Percentiles rank a stretch among this genome's conserved stretches.
Evolutionary conservation across 2,113 vertebrate species (phyloP).

Genomic region (Oreochromis spilurus): DNA sequence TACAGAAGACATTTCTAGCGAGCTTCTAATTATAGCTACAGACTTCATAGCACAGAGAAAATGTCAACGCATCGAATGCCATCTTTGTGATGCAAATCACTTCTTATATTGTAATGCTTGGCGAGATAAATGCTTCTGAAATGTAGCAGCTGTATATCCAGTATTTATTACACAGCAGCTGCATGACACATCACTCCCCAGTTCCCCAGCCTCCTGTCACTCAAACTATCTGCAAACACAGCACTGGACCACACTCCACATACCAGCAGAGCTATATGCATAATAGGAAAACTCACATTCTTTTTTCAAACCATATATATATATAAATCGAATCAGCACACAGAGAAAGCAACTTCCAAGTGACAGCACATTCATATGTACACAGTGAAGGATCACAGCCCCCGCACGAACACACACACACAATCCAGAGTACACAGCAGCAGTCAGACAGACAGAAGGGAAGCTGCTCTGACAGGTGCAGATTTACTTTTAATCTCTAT

Average conservation of each 20-base stretch:
- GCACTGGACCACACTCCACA: neutral
- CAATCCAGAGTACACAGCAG: neutral
- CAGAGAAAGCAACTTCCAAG: neutral
- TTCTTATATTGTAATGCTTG: neutral
- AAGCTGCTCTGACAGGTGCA: slow-evolving; percentile 45
- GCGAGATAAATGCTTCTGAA: neutral
- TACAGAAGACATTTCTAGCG: neutral
- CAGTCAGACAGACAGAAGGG: neutral
- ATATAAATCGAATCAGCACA: slow-evolving; percentile 13
- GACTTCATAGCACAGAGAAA: neutral
- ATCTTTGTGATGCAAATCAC: neutral
- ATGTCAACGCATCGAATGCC: neutral
- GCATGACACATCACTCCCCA: slow-evolving; percentile 2
- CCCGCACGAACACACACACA: neutral
- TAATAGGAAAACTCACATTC: neutral
- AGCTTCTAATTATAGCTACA: neutral
- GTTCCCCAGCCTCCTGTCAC: slow-evolving; percentile 29
- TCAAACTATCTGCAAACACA: slow-evolving; percentile 21
- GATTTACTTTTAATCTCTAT: slow-evolving; percentile 51
- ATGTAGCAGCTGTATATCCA: neutral
- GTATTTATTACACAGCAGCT: neutral
- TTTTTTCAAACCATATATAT: neutral
- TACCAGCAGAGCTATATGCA: neutral
- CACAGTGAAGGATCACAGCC: neutral
- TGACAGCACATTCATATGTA: neutral